Conservation (phyloP, 2,888 invertebrate genomes). For the Drosophila mayaguana region DNA sequence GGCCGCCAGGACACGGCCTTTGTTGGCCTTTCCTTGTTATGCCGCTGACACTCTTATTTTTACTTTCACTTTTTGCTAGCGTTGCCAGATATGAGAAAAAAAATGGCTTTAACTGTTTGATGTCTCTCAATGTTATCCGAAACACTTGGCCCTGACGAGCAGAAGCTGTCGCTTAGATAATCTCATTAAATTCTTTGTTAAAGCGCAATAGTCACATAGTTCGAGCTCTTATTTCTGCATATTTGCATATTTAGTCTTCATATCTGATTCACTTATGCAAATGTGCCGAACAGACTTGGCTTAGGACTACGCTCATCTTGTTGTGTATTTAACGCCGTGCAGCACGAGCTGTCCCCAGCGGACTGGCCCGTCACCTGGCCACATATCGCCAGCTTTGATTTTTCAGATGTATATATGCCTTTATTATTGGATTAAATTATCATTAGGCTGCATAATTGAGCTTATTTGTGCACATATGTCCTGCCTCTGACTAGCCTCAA, state of each 20-base stretch:
- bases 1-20: constrained; percentile 25
- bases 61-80: constrained; percentile 8
- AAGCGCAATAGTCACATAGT: constrained; percentile 19
- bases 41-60: constrained; percentile 59
- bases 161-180: constrained; percentile 2
- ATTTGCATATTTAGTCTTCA: constrained; percentile 26
- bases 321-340: neutral
- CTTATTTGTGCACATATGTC: neutral
- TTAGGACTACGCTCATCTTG: too few species aligned
- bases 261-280: constrained; percentile 34
- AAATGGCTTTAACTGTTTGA: constrained; percentile 35
- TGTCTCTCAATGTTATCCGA: constrained; percentile 36
- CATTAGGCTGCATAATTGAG: constrained; percentile 12
- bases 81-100: constrained; percentile 16
- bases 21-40: constrained; percentile 38
- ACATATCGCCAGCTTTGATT: neutral
- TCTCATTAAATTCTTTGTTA: constrained; percentile 18
- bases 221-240: neutral
- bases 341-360: neutral
- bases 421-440: constrained; percentile 23
- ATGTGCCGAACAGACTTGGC: constrained; percentile 1
- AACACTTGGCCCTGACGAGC: constrained; percentile 19
- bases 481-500: constrained; percentile 17
- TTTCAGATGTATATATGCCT: neutral
- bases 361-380: neutral